Conservation (phyloP, 2,113 vertebrate species). For the Tenrec ecaudatus region DNA sequence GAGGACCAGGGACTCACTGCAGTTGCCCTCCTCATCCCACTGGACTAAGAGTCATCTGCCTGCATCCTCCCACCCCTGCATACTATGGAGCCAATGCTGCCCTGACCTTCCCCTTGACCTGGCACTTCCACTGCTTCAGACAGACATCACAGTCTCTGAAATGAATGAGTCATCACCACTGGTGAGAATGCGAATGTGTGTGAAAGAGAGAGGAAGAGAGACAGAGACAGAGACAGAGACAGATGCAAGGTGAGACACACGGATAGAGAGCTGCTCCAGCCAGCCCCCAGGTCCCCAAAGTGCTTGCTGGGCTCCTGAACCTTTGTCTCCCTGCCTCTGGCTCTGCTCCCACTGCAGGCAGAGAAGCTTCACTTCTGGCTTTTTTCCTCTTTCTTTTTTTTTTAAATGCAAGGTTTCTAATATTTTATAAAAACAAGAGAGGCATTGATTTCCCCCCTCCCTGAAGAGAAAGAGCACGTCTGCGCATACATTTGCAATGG, state of each 20-base stretch:
- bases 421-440: slow-evolving; percentile 2
- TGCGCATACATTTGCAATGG: background rate
- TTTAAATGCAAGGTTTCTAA: background rate
- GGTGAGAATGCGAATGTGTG: background rate
- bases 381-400: background rate
- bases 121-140: background rate
- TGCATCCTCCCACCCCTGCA: background rate
- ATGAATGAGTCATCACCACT: background rate
- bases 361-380: background rate
- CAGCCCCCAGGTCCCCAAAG: background rate
- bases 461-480: background rate
- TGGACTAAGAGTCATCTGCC: background rate
- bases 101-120: background rate
- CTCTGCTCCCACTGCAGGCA: background rate
- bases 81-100: background rate
- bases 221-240: no score
- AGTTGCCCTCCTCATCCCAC: background rate
- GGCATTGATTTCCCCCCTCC: background rate
- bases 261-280: no score
- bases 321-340: background rate
- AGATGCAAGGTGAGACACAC: no score
- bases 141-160: background rate
- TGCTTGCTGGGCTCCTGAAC: background rate
- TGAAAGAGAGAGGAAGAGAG: background rate
- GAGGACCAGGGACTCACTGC: background rate